Percentiles rank a stretch among this genome's conserved stretches.
Conservation (phyloP, 2,113 vertebrate genomes). For the Carassius carassius region DNA sequence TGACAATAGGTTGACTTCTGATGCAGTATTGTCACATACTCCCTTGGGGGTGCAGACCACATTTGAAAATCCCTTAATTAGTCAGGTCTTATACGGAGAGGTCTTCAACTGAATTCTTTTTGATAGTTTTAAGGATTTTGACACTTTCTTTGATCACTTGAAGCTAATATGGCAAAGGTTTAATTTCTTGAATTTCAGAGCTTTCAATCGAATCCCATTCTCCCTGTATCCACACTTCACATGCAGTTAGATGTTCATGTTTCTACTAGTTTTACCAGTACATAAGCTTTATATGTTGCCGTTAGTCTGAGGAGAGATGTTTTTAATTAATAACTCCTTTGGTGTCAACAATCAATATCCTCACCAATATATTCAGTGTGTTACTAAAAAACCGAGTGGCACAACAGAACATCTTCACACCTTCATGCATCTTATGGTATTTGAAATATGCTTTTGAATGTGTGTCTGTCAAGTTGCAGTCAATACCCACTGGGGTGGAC, state of each 20-base stretch:
- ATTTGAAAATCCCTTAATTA: too few species aligned
- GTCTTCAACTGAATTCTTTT: too few species aligned
- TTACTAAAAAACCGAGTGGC: background rate
- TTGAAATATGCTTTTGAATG: conserved; percentile 3
- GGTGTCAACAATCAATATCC: background rate
- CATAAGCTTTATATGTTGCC: too few species aligned
- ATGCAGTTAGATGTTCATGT: background rate
- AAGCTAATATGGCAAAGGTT: too few species aligned
- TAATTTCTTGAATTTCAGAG: too few species aligned
- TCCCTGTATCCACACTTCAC: background rate
- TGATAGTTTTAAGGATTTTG: background rate
- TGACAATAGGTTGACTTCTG: too few species aligned
- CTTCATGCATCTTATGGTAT: background rate
- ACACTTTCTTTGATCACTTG: background rate
- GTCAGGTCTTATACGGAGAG: too few species aligned
- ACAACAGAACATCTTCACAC: background rate
- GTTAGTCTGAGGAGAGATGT: too few species aligned
- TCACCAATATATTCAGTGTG: background rate
- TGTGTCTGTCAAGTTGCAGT: conserved; percentile 21
- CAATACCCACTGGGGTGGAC: conserved; percentile 3
- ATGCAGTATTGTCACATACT: too few species aligned
- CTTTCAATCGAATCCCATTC: background rate
- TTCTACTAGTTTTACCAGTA: background rate
- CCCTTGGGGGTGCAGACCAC: too few species aligned
- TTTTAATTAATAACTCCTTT: background rate